A percentile compares a stretch with the other conserved stretches of the same genome.
Evolutionary conservation across 1,140 invertebrate genomes (phyloP).

Genomic region (Ceratina calcarata): DNA sequence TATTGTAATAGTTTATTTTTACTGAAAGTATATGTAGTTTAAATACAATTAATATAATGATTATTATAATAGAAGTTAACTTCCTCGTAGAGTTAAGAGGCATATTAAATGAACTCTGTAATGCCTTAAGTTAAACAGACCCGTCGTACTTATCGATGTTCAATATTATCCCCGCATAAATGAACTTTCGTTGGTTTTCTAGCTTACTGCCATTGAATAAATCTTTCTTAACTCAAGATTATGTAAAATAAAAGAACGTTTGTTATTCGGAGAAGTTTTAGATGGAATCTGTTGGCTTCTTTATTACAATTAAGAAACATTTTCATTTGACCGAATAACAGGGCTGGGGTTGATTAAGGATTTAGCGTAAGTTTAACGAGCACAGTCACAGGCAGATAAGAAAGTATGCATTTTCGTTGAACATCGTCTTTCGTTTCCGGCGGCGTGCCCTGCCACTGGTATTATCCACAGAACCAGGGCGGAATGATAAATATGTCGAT

Average conservation of each 20-base stretch:
- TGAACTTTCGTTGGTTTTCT: neutral
- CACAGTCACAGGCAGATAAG: neutral
- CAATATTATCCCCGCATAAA: slow-evolving; percentile 5
- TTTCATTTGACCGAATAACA: too few relatives aligned
- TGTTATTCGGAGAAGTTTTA: too few relatives aligned
- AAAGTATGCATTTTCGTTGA: too few relatives aligned
- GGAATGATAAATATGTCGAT: slow-evolving; percentile 57
- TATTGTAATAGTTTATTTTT: too few relatives aligned
- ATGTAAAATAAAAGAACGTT: too few relatives aligned
- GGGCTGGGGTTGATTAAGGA: neutral
- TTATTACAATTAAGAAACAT: too few relatives aligned
- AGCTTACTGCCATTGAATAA: neutral
- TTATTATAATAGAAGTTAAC: too few relatives aligned
- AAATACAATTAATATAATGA: too few relatives aligned
- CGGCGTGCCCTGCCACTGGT: too few relatives aligned
- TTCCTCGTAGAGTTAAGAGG: too few relatives aligned
- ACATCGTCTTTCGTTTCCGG: neutral
- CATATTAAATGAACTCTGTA: neutral
- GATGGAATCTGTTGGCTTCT: too few relatives aligned
- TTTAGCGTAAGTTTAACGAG: neutral
- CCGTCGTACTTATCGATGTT: neutral
- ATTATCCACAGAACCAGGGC: slow-evolving; percentile 15
- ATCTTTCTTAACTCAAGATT: neutral
- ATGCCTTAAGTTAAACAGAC: neutral
- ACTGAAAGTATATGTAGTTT: too few relatives aligned